Base-by-base conservation (phyloP, 2,113 vertebrate genomes). In the Misgurnus anguillicaudatus region DNA sequence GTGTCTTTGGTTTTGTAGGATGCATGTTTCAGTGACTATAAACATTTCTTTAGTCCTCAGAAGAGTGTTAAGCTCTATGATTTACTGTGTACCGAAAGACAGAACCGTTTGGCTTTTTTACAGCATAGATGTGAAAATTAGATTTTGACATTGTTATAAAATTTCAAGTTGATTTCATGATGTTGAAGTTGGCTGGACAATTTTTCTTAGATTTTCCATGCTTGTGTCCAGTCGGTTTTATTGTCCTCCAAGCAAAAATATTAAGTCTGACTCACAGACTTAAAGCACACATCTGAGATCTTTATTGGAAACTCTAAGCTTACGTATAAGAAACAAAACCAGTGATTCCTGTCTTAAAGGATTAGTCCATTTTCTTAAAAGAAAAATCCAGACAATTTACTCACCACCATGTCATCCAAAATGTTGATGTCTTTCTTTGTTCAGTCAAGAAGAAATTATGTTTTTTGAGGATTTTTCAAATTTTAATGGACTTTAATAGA, bases 1-100 rank as follows among this genome's bases (percentile, higher is more conserved):
- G 48, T 85, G 85, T 16, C 11, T 47, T 55, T 79, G 1, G 41
- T 69, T 79, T 9, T 82, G 45, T 79, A 38, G 48, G 39, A 73
- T 48, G 75, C 62, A 51, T 51, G 47, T 78, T 71, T 72, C 8
- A 75, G 2, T 51, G 47, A 75, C 57, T 16, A 68, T 42, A 65
- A 41, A 67, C 55, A 21, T 58, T 73, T 45, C 41, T 31, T 31
- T 31, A 13, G 53, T 19, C 19, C 64, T 47, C 19, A 70, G 48
- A n/a, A 24, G 60, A 38, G 13, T 4, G 7, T 48, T 24, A 53
- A 53, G 51, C 24, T 31, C 3, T 31, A 31, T 31, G 24, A 31
- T 31, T 31, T 31, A 31, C 2, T 31, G 3, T 31, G 24, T n/a
- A n/a, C n/a, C n/a, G n/a, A n/a, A n/a, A n/a, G n/a, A n/a, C n/a